Evolutionary conservation across 1,140 invertebrate genomes (phyloP), one percentile per base, ranked within the genome.

Genomic region (Drosophila rufa): DNA sequence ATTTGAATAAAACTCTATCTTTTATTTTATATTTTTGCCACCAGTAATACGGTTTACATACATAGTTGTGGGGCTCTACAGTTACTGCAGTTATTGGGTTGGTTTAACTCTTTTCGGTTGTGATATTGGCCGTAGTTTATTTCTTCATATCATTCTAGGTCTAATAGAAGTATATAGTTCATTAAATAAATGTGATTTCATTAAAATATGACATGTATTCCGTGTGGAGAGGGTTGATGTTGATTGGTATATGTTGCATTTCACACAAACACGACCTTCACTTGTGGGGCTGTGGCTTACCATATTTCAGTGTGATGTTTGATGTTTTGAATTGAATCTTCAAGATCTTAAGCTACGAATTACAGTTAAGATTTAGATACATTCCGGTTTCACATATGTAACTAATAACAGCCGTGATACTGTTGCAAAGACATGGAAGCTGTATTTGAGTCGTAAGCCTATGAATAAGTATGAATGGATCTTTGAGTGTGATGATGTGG

Each of bases 351-450:
- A 36, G 46, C 47, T 82, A 82, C 43, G 50, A 55, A 59, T 64
- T 87, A 79, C 46, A 79, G 33, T 65, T 62, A 60, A 59, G 33
- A 51, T 77, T 65, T 73, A 79, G 77, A 76, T 87, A 86, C 80
- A 82, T 70, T 47, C 76, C 73, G 50, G 58, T 48, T 64, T 61
- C 61, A 59, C 66, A 79, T 86, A 85, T 86, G 84, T 84, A 89
- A 80, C 84, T 87, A 87, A 75, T 87, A 90, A 87, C 84, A 87
- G 84, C 84, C 84, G 78, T 78, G 85, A 89, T 90, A 89, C 84
- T 89, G 84, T 89, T 89, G 84, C 84, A 81, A 89, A 89, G 77
- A 89, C 85, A 89, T 89, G 84, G 84, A 89, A 89, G 84, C 85
- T 90, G 78, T 84, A 84, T 76, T 74, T 64, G 68, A 69, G 64